Percentiles rank a stretch among this genome's conserved stretches.
phyloP scores from a whole-genome alignment of 2,888 invertebrate species.

The Pseudococcus longispinus region DNA sequence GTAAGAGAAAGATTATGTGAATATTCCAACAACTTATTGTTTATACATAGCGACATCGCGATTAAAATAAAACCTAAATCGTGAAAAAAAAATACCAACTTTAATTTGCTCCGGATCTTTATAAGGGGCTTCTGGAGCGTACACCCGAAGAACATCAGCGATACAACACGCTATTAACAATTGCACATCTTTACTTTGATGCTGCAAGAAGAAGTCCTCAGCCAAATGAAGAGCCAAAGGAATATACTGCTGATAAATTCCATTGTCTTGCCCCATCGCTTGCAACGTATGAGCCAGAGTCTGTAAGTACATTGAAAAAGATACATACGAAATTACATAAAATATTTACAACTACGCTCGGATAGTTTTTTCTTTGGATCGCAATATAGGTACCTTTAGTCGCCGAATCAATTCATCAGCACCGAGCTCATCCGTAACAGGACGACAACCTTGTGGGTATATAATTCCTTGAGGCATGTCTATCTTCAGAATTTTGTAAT shows the following conservation, averaged over 20 bases:
- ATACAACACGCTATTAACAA: slow-evolving; percentile 95
- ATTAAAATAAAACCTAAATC: background rate
- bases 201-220: slow-evolving; percentile 89
- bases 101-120: slow-evolving; percentile 93
- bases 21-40: background rate
- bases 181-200: slow-evolving; percentile 90
- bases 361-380: background rate
- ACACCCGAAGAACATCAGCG: slow-evolving; percentile 94
- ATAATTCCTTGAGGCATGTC: slow-evolving; percentile 68
- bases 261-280: slow-evolving; percentile 92
- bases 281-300: slow-evolving; percentile 92
- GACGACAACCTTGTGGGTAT: slow-evolving; percentile 94
- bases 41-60: background rate
- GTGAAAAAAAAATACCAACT: slow-evolving; percentile 61
- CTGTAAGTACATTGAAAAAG: slow-evolving; percentile 63
- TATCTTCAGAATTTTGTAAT: background rate
- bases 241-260: slow-evolving; percentile 88
- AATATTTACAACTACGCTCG: too few species aligned
- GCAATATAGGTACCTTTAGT: slow-evolving; percentile 74
- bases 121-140: slow-evolving; percentile 97
- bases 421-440: slow-evolving; percentile 91
- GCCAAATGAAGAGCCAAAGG: slow-evolving; percentile 91
- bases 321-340: background rate
- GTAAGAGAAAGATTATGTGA: slow-evolving; percentile 43
- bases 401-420: slow-evolving; percentile 94